These are phyloP conservation scores for Acronicta psi DNA, from an alignment of 2,888 invertebrate species.

Conservation along the genomic window DNA sequence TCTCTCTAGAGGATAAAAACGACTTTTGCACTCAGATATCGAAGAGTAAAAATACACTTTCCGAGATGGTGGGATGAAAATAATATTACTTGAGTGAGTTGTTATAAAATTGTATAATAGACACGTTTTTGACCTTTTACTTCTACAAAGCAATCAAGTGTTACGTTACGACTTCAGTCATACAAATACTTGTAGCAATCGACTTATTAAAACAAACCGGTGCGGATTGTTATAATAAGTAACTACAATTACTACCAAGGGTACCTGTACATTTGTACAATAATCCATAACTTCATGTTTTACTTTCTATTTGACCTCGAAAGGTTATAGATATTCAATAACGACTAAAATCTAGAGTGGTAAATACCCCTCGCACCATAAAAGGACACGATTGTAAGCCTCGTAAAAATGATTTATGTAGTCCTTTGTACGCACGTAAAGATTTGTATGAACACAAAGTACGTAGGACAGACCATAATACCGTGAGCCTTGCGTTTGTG, in stretches of 20 bases:
- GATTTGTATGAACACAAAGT: conserved; percentile 64
- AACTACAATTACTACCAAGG: conserved; percentile 16
- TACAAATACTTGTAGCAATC: conserved; percentile 9
- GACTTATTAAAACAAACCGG: not conserved
- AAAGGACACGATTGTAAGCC: conserved; percentile 61
- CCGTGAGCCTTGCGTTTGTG: conserved; percentile 40
- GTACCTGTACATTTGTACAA: too few relatives aligned
- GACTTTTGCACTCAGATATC: too few relatives aligned
- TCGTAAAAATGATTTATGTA: conserved; percentile 77
- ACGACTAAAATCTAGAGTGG: conserved; percentile 38
- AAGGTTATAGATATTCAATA: conserved; percentile 52
- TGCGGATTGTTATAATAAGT: conserved; percentile 20
- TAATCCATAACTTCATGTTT: conserved; percentile 20
- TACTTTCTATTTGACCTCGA: conserved; percentile 44
- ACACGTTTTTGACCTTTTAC: conserved; percentile 26
- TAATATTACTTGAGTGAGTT: not conserved
- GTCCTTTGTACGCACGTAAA: conserved; percentile 68
- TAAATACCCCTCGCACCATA: conserved; percentile 46
- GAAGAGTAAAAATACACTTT: too few relatives aligned
- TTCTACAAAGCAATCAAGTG: conserved; percentile 19
- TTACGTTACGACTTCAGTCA: conserved; percentile 11
- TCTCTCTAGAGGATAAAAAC: too few relatives aligned
- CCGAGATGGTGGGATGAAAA: too few relatives aligned
- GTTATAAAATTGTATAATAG: conserved; percentile 3
- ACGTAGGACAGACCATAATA: conserved; percentile 54